Percentiles rank a stretch among this genome's conserved stretches.
These are phyloP conservation scores for Macaca mulatta DNA, from an alignment of 2,113 vertebrate species.

Conservation along the genomic window DNA sequence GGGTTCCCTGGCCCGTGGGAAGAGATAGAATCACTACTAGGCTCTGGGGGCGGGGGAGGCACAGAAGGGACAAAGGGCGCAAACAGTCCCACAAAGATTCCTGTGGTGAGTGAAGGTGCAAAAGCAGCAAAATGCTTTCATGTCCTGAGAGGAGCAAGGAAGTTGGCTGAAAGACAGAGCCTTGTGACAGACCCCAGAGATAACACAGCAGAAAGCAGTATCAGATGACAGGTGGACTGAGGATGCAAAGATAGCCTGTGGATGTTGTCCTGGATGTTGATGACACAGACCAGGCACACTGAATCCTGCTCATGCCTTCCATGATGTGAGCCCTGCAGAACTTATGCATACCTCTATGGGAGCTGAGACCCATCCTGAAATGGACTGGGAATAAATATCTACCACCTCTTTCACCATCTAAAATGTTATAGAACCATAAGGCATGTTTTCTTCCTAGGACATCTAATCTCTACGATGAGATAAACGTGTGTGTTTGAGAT, in stretches of 20 bases:
- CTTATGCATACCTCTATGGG: not conserved
- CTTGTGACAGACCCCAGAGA: not conserved
- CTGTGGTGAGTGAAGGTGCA: not conserved
- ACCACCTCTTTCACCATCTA: not conserved
- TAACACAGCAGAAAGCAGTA: not conserved
- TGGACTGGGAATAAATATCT: not conserved
- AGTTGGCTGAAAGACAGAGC: not conserved
- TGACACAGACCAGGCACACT: too few relatives aligned
- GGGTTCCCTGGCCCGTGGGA: not conserved
- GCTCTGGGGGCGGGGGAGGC: not conserved
- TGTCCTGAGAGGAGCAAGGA: not conserved
- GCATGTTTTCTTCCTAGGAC: not conserved
- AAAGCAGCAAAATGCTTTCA: not conserved
- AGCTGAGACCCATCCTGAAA: not conserved
- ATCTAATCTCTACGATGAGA: not conserved
- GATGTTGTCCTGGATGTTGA: not conserved
- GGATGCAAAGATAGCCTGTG: rapidly evolving
- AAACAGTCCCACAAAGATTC: not conserved
- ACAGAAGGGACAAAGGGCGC: not conserved
- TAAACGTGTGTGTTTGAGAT: not conserved
- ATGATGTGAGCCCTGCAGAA: not conserved
- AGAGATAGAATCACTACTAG: not conserved
- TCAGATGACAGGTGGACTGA: not conserved
- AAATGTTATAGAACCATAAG: not conserved
- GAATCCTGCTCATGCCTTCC: not conserved